phyloP scores from a whole-genome alignment of 92 coral and sea anemone species.

The Parazoanthus darwini region DNA sequence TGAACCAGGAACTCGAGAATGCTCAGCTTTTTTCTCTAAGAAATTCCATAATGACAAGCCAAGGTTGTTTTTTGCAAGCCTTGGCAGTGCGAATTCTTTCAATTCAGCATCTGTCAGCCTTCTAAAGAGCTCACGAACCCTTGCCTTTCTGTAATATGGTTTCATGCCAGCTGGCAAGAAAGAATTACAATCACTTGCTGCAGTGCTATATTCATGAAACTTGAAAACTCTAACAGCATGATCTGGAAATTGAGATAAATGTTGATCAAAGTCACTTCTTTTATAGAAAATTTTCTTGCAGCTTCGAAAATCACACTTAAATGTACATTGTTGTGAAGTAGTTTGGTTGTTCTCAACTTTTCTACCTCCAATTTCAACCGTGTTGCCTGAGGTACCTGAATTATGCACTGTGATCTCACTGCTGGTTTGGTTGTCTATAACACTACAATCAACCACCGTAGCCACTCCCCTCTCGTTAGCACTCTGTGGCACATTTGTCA shows the following conservation, averaged over 20 bases:
- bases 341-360: background rate
- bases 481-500: background rate
- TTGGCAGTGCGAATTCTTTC: conserved; percentile 41
- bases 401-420: background rate
- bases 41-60: conserved; percentile 21
- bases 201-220: conserved; percentile 29
- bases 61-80: conserved; percentile 19
- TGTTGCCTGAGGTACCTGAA: background rate
- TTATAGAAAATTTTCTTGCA: background rate
- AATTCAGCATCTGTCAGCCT: conserved; percentile 31
- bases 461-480: background rate
- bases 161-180: conserved; percentile 22
- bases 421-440: background rate
- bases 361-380: background rate
- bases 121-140: conserved; percentile 32
- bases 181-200: conserved; percentile 5
- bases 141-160: conserved; percentile 30
- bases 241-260: conserved; percentile 26
- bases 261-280: background rate
- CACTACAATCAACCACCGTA: background rate
- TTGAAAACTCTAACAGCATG: conserved; percentile 26
- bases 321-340: background rate
- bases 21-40: conserved; percentile 36
- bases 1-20: conserved; percentile 34
- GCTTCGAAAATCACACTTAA: conserved; percentile 21